phyloP scores from a whole-genome alignment of 2,888 invertebrate genomes.

The Pseudanteris insignis region DNA sequence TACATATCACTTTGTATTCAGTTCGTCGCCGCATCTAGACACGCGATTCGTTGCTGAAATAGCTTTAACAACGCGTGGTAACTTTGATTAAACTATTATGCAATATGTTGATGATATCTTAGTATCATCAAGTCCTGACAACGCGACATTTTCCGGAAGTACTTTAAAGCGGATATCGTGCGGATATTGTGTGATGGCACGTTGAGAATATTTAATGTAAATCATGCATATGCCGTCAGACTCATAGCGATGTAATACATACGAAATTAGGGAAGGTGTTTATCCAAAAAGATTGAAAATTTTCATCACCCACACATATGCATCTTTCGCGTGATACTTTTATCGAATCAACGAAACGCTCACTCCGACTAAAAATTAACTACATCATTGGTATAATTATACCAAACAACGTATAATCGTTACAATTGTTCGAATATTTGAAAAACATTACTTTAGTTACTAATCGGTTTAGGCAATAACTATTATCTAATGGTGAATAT shows the following conservation, averaged over 20 bases:
- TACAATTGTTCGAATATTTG: no score
- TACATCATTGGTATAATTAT: no score
- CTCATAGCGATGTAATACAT: conserved; percentile 28
- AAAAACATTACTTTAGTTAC: no score
- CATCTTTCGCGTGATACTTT: no score
- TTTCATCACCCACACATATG: no score
- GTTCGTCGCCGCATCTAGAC: no score
- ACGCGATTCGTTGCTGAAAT: conserved; percentile 22
- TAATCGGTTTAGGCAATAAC: no score
- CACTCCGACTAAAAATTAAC: no score
- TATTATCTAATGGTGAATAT: no score
- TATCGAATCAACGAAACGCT: no score
- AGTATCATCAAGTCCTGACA: conserved; percentile 23
- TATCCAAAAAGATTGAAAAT: conserved; percentile 29
- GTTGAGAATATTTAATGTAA: conserved; percentile 34
- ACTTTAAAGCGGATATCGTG: conserved; percentile 37
- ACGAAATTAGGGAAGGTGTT: conserved; percentile 31
- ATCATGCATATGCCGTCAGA: conserved; percentile 19
- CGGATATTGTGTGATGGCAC: conserved; percentile 29
- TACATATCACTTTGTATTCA: no score
- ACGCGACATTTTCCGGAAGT: conserved; percentile 38
- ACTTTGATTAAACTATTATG: conserved; percentile 34
- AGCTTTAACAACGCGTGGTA: conserved; percentile 13
- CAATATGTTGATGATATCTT: conserved; percentile 31
- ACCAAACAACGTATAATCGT: no score